Base-by-base conservation (phyloP, 1,140 invertebrate genomes). In the Drosophila nigromelanica region DNA sequence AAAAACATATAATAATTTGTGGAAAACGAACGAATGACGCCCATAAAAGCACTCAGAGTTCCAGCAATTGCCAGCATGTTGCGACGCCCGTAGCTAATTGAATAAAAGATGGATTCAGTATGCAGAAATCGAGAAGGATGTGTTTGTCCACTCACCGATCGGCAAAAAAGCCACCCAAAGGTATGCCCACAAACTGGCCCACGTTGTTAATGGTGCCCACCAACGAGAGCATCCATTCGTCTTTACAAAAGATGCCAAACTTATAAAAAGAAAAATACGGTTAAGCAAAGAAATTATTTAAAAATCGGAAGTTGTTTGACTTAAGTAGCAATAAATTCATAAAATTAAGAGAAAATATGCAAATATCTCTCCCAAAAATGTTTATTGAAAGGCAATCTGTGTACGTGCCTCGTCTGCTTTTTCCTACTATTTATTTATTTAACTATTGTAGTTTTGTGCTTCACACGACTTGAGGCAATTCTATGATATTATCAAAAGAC, bases 131-230 rank as follows among this genome's bases (percentile, higher is more conserved):
- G 6, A 11, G 24, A 27, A 4, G n/a, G 24, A 5, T 33, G 27
- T 5, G 27, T 11, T 1, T 6, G 8, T 21, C 10, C 4, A 62
- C 73, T 73, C 78, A 95, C 94, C 92, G 93, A 91, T 96, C 95
- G 0, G 95, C 95, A n/a, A 96, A 91, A 60, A 94, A 93, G 55
- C 95, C 95, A 21, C 94, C 92, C 30, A 96, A 92, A 8, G 95
- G 94, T 64, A 96, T 92, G 4, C 95, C 95, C 4, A 95, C 92
- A 70, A 96, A 94, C 90, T 95, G 95, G 4, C 95, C 95, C 11
- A 95, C 90, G 82, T 95, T 96, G 91, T 95, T 95, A 2, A 96
- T 92, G 3, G 95, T 96, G 39, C 95, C 95, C 42, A 96, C 94
- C 73, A 96, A 80, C 0, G 95, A 94, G 10, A 95, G 91, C 90